Base-by-base conservation (phyloP, 2,113 vertebrate genomes). In the Plectropomus leopardus region DNA sequence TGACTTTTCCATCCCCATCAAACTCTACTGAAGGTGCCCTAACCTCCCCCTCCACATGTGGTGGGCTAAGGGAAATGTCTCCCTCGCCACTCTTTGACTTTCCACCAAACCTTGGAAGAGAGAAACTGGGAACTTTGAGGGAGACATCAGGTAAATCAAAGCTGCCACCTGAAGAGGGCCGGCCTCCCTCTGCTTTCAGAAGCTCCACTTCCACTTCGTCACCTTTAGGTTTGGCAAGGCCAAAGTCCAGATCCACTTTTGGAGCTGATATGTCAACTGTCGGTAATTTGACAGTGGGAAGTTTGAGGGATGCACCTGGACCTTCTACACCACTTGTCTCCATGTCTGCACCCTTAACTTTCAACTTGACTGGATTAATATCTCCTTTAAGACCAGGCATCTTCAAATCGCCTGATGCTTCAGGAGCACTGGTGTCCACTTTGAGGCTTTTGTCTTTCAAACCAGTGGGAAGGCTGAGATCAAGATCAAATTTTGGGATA, bases 191-290 rank as follows among this genome's bases (percentile, higher is more conserved):
- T 48, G 91, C 88, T 86, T 93, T 94, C n/a, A 83, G 87, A 72
- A 73, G 92, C 72, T 89, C 83, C n/a, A 89, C 91, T 89, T 95
- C 92, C 57, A 90, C 89, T 84, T 94, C 93, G 15, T 90, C 88
- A 47, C 30, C 59, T 89, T 94, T 94, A 60, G 79, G 86, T 47
- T 94, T 93, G 36, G 92, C 85, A 47, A 94, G 65, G 11, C 86
- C 90, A 80, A 96, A 93, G 48, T 95, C 95, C 40, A 97, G 90
- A 50, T 95, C 92, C 65, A 97, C 92, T 30, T 94, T 95, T 0
- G 97, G 96, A 30, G 95, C 86, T 32, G 95, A 92, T n/a, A 97
- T 94, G 45, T 96, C 96, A 30, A 97, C 94, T 11, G 92, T 93
- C 0, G 96, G 95, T 72, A 96, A 76, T 84, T 94, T 94, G 34